Conservation (phyloP, 92 coral and sea anemone species). For the Umimayanthus chanpuru region DNA sequence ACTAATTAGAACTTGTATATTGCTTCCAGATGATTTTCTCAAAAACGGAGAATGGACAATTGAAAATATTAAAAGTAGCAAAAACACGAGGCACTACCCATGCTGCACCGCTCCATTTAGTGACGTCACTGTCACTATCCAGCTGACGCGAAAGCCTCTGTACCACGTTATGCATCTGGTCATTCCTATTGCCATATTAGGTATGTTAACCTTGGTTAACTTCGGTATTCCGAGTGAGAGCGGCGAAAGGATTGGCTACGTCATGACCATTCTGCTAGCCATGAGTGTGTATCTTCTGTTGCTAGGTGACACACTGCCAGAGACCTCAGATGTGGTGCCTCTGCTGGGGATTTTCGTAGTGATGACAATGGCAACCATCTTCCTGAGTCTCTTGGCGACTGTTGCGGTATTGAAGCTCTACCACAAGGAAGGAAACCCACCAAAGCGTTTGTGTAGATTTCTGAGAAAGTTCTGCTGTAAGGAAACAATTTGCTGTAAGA, state of each 20-base stretch:
- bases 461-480: neutral
- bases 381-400: constrained; percentile 69
- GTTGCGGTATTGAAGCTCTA: constrained; percentile 58
- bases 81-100: constrained; percentile 37
- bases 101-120: constrained; percentile 71
- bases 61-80: constrained; percentile 38
- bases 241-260: constrained; percentile 85
- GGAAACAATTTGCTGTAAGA: neutral
- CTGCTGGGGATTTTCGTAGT: constrained; percentile 72
- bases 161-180: constrained; percentile 81
- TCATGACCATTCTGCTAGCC: constrained; percentile 74
- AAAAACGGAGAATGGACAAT: constrained; percentile 86
- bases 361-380: constrained; percentile 63
- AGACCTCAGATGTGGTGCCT: constrained; percentile 76
- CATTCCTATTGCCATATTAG: constrained; percentile 74
- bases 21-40: constrained; percentile 49
- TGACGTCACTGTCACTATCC: constrained; percentile 68
- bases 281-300: constrained; percentile 83
- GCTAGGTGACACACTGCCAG: constrained; percentile 77
- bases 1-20: neutral
- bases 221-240: constrained; percentile 84
- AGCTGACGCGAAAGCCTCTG: constrained; percentile 67
- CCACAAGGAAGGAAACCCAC: constrained; percentile 21
- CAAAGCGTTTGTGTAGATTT: neutral
- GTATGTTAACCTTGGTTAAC: constrained; percentile 60